Evolutionary conservation across 2,888 invertebrate genomes (phyloP).

Genomic region (Metalampra italica): DNA sequence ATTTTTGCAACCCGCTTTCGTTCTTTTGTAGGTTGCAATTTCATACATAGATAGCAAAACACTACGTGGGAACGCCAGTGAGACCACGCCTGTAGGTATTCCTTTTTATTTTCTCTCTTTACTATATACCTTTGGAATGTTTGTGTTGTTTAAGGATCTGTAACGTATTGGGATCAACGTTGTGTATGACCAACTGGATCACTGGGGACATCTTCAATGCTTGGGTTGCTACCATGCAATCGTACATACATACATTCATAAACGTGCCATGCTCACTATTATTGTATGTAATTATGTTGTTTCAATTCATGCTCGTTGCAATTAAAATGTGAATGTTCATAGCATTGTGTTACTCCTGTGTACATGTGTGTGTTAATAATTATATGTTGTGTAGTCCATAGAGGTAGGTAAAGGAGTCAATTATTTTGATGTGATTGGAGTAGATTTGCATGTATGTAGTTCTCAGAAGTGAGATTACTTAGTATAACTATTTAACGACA

Average conservation of each 20-base stretch:
- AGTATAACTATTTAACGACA: too few species aligned
- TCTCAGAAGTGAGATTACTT: too few species aligned
- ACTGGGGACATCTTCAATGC: constrained; percentile 21
- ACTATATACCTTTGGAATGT: constrained; percentile 18
- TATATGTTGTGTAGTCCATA: constrained; percentile 17
- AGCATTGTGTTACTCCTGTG: background rate
- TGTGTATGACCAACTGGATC: constrained; percentile 1
- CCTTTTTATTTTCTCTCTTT: constrained; percentile 46
- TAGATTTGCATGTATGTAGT: too few species aligned
- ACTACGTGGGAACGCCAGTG: constrained; percentile 73
- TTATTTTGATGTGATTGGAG: background rate
- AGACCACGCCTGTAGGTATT: constrained; percentile 86
- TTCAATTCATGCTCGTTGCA: background rate
- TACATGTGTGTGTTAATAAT: constrained; percentile 13
- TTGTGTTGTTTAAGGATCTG: constrained; percentile 3
- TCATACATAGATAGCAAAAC: constrained; percentile 73
- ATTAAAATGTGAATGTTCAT: background rate
- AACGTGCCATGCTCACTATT: background rate
- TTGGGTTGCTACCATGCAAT: constrained; percentile 17
- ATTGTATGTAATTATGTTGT: background rate
- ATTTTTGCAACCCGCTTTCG: constrained; percentile 75
- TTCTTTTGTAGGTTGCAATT: constrained; percentile 82
- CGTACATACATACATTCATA: constrained; percentile 1
- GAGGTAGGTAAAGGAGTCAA: background rate
- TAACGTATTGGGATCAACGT: constrained; percentile 3